Conservation (phyloP, 2,888 invertebrate genomes). For the Drosophila bunnanda region DNA sequence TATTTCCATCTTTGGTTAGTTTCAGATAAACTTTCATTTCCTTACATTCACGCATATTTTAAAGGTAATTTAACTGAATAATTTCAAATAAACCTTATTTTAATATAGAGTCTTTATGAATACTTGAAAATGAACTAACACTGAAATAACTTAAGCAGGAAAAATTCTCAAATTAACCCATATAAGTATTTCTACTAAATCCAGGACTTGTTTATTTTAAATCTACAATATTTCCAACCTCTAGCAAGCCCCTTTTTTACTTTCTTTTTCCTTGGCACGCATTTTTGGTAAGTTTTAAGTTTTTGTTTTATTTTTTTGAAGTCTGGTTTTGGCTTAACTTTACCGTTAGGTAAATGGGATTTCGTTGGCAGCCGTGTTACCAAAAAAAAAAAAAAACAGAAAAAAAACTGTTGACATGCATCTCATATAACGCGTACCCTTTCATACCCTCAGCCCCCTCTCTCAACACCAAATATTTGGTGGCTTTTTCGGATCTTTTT, state of each 20-base stretch:
- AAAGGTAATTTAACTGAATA: background rate
- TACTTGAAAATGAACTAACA: background rate
- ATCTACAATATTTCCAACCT: background rate
- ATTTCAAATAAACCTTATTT: no score
- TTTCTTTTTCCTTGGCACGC: background rate
- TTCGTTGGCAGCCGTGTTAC: conserved; percentile 55
- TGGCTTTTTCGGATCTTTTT: conserved; percentile 17
- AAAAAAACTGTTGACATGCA: conserved; percentile 72
- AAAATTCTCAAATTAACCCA: no score
- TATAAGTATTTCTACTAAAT: background rate
- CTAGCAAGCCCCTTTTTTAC: background rate
- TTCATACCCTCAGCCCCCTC: background rate
- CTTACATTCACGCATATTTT: conserved; percentile 63
- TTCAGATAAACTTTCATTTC: conserved; percentile 51
- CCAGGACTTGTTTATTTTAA: background rate
- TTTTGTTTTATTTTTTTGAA: background rate
- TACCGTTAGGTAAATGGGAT: conserved; percentile 72
- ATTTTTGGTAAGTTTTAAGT: background rate
- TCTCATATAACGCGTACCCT: conserved; percentile 76
- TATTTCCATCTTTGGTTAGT: background rate
- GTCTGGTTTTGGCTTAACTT: conserved; percentile 26
- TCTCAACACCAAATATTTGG: conserved; percentile 5
- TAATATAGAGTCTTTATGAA: background rate
- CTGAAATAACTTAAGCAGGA: no score
- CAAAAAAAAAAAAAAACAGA: conserved; percentile 24